Evolutionary conservation across 2,797 vertebrate species (phyloP), one percentile per base, ranked within the genome.

Genomic region (Champsocephalus gunnari): DNA sequence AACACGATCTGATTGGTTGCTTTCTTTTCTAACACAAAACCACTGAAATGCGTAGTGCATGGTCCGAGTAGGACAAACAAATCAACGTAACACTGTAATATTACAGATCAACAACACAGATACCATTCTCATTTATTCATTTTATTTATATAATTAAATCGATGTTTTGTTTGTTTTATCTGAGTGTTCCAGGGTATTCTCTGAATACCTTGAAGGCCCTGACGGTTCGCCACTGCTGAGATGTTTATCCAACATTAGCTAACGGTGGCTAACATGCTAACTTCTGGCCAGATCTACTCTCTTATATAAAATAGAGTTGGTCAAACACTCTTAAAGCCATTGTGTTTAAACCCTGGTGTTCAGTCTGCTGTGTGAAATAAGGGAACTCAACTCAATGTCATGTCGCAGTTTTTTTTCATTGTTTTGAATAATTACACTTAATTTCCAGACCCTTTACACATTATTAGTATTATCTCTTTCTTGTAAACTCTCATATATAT

Each of bases 351-450:
- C 34, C 8, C 34, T 4, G 12, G 3, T 24, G 45, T 45, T 73
- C 5, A 4, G 3, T 71, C 16, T 12, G 7, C 38, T 54, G 32
- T 57, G 28, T 49, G 62, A 56, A 54, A n/a, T 13, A 32, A 68
- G 59, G 51, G 8, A 55, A 55, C 32, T 53, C 43, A 58, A 50
- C 43, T 47, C 21, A 44, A 57, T 62, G 12, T 24, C 16, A 43
- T 57, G 17, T 73, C 17, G 58, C 12, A 60, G 5, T 73, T 61
- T 34, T 66, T 68, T 68, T 43, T 59, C 61, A 75, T 53, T 69
- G 48, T 47, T 70, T 77, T 58, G 45, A 38, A 59, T 71, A 19
- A 71, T 50, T 68, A 21, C 2, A 45, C 12, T 5, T 7, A 48
- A 41, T 12, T 58, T 44, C 44, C 12, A n/a, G 41, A 41, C 16